Evolutionary conservation across 2,113 vertebrate genomes (phyloP).

Genomic region (Sinocyclocheilus rhinocerous): DNA sequence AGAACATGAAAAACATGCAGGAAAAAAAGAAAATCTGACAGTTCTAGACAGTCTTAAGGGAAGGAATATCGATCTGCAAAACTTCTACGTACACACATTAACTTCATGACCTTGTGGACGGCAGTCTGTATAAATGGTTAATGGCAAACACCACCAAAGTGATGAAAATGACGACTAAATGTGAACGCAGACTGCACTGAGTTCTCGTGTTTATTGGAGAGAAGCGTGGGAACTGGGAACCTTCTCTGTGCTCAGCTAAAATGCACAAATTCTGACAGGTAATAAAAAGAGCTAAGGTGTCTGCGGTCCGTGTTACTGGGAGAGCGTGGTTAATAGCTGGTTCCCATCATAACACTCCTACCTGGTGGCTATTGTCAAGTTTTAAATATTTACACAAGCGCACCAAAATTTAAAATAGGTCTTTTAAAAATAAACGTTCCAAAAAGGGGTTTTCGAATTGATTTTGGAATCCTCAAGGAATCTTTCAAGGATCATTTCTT

Average conservation of each 20-base stretch:
- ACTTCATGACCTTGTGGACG: neutral
- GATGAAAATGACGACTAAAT: neutral
- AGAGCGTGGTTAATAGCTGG: neutral
- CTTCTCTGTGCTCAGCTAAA: neutral
- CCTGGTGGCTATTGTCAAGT: neutral
- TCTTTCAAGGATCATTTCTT: no score
- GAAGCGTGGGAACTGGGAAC: slow-evolving; percentile 25
- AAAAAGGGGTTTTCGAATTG: no score
- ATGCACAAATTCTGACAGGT: slow-evolving; percentile 47
- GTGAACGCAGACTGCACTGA: neutral
- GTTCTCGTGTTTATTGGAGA: neutral
- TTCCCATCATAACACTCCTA: slow-evolving; percentile 33
- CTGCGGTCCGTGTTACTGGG: neutral
- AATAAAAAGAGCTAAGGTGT: slow-evolving; percentile 39
- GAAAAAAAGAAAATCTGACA: no score
- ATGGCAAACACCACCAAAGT: neutral
- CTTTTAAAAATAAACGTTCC: no score
- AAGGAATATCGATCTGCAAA: neutral
- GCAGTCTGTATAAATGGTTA: neutral
- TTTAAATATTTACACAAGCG: neutral
- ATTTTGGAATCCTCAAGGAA: no score
- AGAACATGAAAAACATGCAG: neutral
- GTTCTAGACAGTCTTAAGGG: neutral
- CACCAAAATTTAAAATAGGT: neutral
- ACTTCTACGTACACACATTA: neutral